These are phyloP conservation scores for Eulemur macaco DNA, from an alignment of 2,113 vertebrate genomes.

Conservation along the genomic window DNA sequence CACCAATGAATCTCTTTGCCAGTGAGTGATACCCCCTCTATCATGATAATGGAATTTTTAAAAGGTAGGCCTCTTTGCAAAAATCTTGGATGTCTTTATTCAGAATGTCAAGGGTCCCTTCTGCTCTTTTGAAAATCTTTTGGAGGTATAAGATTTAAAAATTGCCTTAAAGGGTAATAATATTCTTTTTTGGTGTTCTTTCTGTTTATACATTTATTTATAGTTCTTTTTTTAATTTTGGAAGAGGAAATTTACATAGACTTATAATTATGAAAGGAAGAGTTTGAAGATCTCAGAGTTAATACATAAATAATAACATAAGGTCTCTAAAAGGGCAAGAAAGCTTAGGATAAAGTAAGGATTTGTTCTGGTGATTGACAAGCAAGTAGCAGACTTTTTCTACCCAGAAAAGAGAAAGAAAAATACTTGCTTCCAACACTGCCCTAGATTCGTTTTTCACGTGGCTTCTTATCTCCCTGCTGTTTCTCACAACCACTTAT, in stretches of 20 bases:
- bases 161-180: background rate
- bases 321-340: background rate
- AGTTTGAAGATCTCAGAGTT: background rate
- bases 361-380: background rate
- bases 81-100: background rate
- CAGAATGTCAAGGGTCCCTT: background rate
- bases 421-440: background rate
- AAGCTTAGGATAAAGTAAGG: background rate
- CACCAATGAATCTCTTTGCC: background rate
- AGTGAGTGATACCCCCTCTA: background rate
- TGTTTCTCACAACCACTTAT: background rate
- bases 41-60: background rate
- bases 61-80: background rate
- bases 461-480: background rate
- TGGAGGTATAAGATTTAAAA: background rate
- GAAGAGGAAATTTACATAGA: background rate
- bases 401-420: background rate
- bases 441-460: background rate
- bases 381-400: background rate
- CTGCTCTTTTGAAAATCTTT: background rate
- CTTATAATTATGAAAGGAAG: background rate
- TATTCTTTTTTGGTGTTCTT: background rate
- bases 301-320: background rate
- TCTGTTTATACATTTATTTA: background rate
- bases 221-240: background rate